phyloP scores from a whole-genome alignment of 2,113 vertebrate genomes.

The Istiophorus platypterus region DNA sequence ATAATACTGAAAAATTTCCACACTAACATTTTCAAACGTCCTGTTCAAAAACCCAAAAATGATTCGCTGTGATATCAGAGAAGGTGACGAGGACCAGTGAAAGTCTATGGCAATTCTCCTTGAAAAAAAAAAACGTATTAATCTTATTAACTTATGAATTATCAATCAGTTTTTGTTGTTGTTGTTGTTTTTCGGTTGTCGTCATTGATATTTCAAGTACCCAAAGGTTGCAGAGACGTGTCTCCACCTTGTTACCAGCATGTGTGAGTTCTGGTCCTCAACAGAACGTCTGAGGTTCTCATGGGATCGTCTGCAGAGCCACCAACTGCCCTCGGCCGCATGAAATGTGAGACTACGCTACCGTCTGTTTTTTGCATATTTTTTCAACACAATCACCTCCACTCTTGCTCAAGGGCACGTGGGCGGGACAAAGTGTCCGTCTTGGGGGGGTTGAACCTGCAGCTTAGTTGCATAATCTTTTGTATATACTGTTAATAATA shows the following conservation, averaged over 20 bases:
- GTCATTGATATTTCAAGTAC: neutral
- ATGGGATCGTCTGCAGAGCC: neutral
- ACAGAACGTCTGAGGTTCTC: neutral
- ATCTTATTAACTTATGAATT: no score
- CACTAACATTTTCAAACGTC: no score
- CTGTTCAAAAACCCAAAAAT: no score
- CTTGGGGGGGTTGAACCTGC: conserved; percentile 3
- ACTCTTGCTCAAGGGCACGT: neutral
- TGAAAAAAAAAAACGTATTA: no score
- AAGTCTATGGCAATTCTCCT: no score
- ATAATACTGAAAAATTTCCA: no score
- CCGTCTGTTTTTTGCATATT: conserved; percentile 42
- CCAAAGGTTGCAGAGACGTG: no score
- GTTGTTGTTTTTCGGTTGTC: no score
- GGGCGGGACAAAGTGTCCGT: neutral
- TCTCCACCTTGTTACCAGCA: no score
- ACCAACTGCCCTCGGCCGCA: neutral
- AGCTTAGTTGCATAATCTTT: conserved; percentile 35
- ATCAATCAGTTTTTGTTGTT: no score
- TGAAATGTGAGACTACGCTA: neutral
- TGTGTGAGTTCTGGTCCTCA: neutral
- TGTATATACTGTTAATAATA: conserved; percentile 22
- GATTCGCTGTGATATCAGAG: no score
- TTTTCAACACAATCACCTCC: neutral
- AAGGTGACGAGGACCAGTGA: no score